Conservation (phyloP, 1,140 invertebrate species). For the Heliconius congener region DNA sequence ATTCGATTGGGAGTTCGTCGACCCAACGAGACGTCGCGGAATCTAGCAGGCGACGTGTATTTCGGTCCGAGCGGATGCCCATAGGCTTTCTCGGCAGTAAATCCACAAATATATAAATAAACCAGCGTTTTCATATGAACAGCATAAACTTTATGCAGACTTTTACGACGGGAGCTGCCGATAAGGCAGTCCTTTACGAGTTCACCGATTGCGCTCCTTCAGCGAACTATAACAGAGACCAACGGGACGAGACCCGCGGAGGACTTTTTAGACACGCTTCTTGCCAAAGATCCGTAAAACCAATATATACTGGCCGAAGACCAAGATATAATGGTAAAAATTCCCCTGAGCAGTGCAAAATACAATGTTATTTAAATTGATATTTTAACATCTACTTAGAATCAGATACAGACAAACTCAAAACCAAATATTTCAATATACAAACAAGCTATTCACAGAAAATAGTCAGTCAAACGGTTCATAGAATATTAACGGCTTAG, state of each 20-base stretch:
- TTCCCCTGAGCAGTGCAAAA: conserved; percentile 28
- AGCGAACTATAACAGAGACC: conserved; percentile 39
- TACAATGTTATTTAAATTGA: conserved; percentile 42
- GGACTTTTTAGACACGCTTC: conserved; percentile 15
- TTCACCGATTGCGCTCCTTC: conserved; percentile 56
- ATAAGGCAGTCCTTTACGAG: conserved; percentile 54
- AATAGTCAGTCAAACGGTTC: background rate
- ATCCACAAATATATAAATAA: conserved; percentile 74
- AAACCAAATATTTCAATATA: conserved; percentile 40
- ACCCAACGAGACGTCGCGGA: conserved; percentile 74
- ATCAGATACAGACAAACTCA: conserved; percentile 31
- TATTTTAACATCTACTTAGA: conserved; percentile 45
- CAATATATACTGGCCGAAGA: background rate
- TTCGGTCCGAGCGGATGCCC: conserved; percentile 69
- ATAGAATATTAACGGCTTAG: conserved; percentile 8
- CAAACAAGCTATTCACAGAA: conserved; percentile 21
- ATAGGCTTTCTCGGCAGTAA: conserved; percentile 69
- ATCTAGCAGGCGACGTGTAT: conserved; percentile 70
- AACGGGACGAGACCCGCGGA: background rate
- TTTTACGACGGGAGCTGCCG: conserved; percentile 59
- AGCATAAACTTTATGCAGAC: conserved; percentile 59
- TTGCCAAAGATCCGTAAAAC: background rate
- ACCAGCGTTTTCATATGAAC: conserved; percentile 56
- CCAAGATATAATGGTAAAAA: conserved; percentile 31
- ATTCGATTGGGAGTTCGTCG: conserved; percentile 58